These are phyloP conservation scores for Thamnaconus septentrionalis DNA, from an alignment of 2,113 vertebrate species.

Conservation along the genomic window DNA sequence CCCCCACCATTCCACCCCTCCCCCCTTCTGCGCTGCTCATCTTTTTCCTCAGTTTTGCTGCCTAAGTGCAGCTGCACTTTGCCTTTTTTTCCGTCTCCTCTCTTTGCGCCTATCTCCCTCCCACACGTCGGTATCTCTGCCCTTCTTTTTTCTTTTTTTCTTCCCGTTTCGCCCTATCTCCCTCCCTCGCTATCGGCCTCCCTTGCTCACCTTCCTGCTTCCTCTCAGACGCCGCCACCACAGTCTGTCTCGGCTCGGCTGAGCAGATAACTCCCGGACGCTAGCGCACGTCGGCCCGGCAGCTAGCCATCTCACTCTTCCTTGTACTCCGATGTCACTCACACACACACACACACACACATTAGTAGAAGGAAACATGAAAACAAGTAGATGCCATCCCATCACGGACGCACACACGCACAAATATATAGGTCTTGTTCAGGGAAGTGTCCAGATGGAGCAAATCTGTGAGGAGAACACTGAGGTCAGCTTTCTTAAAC, in stretches of 20 bases:
- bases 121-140: conserved; percentile 54
- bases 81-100: conserved; percentile 38
- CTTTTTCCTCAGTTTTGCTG: conserved; percentile 1
- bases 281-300: conserved; percentile 22
- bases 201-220: conserved; percentile 35
- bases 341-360: conserved; percentile 1
- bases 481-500: conserved; percentile 23
- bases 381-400: neutral
- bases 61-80: conserved; percentile 36
- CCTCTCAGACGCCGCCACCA: conserved; percentile 25
- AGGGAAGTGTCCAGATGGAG: conserved; percentile 39
- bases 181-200: conserved; percentile 44
- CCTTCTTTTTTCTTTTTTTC: neutral
- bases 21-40: neutral
- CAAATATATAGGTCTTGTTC: conserved; percentile 9
- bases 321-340: conserved; percentile 12
- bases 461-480: conserved; percentile 16
- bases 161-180: conserved; percentile 50
- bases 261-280: conserved; percentile 59
- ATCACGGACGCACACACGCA: conserved; percentile 2
- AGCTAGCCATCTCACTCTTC: conserved; percentile 13
- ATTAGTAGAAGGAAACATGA: conserved; percentile 9
- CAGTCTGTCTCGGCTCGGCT: conserved; percentile 58
- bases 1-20: conserved; percentile 2
- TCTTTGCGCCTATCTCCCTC: conserved; percentile 43